phyloP scores from a whole-genome alignment of 2,797 vertebrate species.

The Poecilia velifera region DNA sequence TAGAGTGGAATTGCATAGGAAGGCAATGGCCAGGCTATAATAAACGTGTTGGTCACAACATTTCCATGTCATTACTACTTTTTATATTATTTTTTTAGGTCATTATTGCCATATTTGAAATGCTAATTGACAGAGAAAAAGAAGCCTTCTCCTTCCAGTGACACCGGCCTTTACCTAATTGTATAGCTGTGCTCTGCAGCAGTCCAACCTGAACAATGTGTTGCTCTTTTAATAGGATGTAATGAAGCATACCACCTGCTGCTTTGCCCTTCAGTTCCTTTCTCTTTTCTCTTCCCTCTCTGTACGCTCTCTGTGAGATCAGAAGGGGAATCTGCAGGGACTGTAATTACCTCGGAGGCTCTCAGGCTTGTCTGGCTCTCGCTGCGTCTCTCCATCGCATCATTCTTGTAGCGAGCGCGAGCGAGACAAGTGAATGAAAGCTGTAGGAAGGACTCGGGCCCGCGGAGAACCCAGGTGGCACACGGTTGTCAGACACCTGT shows the following conservation, averaged over 20 bases:
- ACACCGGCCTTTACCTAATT: slow-evolving; percentile 8
- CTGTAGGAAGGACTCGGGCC: slow-evolving; percentile 17
- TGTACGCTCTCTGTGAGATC: slow-evolving; percentile 17
- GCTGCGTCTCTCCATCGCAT: slow-evolving; percentile 23
- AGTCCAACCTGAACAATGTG: slow-evolving; percentile 35
- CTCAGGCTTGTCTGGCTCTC: slow-evolving; percentile 29
- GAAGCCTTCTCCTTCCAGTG: background rate
- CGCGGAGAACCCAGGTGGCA: slow-evolving; percentile 24
- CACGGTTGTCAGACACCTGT: slow-evolving; percentile 24
- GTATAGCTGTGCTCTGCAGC: slow-evolving; percentile 1
- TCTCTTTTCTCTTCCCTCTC: slow-evolving; percentile 2
- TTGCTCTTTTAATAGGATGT: slow-evolving; percentile 53
- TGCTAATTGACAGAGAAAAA: slow-evolving; percentile 1
- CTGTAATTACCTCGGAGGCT: slow-evolving; percentile 48
- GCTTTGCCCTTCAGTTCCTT: slow-evolving; percentile 20
- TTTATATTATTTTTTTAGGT: background rate
- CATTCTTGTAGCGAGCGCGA: slow-evolving; percentile 7
- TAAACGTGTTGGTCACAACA: background rate
- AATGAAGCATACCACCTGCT: slow-evolving; percentile 50
- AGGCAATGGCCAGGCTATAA: background rate
- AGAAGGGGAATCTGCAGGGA: slow-evolving; percentile 36
- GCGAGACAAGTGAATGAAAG: slow-evolving; percentile 21
- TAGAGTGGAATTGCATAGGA: too few relatives aligned
- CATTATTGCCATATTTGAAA: background rate
- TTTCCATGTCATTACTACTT: background rate